Evolutionary conservation across 1,140 invertebrate species (phyloP).

Genomic region (Pogonomyrmex californicus): DNA sequence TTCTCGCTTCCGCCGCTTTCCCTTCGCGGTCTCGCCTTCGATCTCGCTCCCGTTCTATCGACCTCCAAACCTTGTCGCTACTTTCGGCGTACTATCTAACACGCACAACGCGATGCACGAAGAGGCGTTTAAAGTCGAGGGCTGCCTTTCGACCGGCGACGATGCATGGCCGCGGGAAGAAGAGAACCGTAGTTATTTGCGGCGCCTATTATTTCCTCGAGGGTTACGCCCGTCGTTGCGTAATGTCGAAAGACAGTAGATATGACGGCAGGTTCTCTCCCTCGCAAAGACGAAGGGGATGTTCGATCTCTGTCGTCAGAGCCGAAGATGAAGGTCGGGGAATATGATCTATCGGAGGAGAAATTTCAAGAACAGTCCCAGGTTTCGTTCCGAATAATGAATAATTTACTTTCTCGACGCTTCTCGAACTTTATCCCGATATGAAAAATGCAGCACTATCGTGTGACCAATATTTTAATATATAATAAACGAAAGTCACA

Average conservation of each 20-base stretch:
- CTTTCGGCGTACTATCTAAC: conserved; percentile 47
- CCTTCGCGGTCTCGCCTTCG: conserved; percentile 46
- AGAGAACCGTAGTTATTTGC: conserved; percentile 26
- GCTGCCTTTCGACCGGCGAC: neutral
- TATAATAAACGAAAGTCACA: neutral
- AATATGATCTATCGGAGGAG: conserved; percentile 5
- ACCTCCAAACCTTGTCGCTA: conserved; percentile 67
- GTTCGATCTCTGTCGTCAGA: conserved; percentile 18
- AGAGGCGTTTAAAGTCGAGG: conserved; percentile 38
- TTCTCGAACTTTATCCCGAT: neutral
- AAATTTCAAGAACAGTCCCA: conserved; percentile 30
- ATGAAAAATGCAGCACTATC: conserved; percentile 31
- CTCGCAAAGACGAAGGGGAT: neutral
- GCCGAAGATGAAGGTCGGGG: neutral
- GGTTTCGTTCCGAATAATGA: conserved; percentile 4
- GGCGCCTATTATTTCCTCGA: conserved; percentile 38
- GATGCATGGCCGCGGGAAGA: conserved; percentile 1
- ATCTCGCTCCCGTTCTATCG: conserved; percentile 54
- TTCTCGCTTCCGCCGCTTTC: conserved; percentile 47
- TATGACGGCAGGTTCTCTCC: neutral
- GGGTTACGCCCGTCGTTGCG: conserved; percentile 24
- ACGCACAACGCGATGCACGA: conserved; percentile 26
- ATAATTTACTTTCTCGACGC: conserved; percentile 17
- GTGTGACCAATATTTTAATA: conserved; percentile 18
- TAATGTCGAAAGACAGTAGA: conserved; percentile 16